A percentile compares a stretch with the other conserved stretches of the same genome.
These are phyloP conservation scores for Vulpes lagopus DNA, from an alignment of 2,113 vertebrate genomes.

Conservation along the genomic window DNA sequence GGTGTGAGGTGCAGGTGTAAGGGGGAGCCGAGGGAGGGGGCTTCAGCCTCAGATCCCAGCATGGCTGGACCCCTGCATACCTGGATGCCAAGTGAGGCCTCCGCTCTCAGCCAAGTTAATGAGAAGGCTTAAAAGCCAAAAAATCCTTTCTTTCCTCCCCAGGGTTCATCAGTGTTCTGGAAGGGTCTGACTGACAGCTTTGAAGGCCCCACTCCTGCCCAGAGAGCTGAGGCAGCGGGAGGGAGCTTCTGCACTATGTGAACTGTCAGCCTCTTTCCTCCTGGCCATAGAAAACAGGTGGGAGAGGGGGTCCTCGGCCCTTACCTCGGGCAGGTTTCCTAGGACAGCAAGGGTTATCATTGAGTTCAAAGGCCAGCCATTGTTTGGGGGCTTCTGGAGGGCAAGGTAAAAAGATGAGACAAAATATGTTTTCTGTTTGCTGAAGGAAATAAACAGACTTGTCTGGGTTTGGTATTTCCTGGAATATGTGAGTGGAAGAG, in stretches of 20 bases:
- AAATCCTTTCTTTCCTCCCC: neutral
- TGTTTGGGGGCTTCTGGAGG: neutral
- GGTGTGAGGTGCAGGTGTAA: neutral
- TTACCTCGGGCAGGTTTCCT: neutral
- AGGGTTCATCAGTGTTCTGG: neutral
- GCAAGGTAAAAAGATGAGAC: neutral
- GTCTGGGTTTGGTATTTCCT: neutral
- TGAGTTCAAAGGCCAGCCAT: neutral
- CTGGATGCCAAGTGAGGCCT: neutral
- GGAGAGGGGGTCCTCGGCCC: neutral
- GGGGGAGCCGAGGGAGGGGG: too few species aligned
- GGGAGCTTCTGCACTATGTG: neutral
- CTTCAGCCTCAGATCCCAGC: neutral
- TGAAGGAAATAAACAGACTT: neutral
- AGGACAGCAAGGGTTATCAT: neutral
- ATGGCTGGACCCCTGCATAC: neutral
- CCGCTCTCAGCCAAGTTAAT: neutral
- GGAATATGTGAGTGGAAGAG: neutral
- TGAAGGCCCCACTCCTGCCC: neutral
- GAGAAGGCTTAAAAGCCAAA: slow-evolving; percentile 35
- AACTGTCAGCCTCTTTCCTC: neutral
- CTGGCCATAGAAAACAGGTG: neutral
- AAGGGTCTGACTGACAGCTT: neutral
- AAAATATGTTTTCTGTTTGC: neutral
- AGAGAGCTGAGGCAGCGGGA: neutral